Evolutionary conservation across 2,113 vertebrate species (phyloP).

Genomic region (Halichoerus grypus): DNA sequence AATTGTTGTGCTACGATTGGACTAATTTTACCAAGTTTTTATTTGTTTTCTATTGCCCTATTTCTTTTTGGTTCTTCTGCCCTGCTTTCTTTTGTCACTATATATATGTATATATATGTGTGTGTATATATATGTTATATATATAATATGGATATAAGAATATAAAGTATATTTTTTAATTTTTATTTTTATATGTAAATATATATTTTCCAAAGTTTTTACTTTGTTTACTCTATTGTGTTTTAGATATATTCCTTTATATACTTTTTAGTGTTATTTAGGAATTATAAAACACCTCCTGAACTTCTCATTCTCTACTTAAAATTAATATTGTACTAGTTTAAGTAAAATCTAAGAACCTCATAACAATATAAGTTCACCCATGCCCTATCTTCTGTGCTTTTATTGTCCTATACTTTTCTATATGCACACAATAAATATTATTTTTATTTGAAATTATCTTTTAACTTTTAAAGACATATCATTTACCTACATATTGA

Average conservation of each 20-base stretch:
- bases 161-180: background rate
- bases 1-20: background rate
- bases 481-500: background rate
- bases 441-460: background rate
- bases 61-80: background rate
- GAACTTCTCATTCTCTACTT: background rate
- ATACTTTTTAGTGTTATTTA: background rate
- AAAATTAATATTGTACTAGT: background rate
- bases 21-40: background rate
- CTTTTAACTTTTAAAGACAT: background rate
- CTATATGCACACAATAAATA: background rate
- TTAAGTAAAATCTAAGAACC: background rate
- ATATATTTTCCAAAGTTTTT: background rate
- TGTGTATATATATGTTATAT: background rate
- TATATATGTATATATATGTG: too few relatives aligned
- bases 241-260: background rate
- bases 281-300: background rate
- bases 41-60: background rate
- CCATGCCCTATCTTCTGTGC: background rate
- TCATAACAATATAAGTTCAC: background rate
- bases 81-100: background rate
- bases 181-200: background rate
- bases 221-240: background rate
- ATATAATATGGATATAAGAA: background rate
- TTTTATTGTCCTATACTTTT: conserved; percentile 9